Evolutionary conservation across 2,888 invertebrate genomes (phyloP).

Genomic region (Dastarcus helophoroides): DNA sequence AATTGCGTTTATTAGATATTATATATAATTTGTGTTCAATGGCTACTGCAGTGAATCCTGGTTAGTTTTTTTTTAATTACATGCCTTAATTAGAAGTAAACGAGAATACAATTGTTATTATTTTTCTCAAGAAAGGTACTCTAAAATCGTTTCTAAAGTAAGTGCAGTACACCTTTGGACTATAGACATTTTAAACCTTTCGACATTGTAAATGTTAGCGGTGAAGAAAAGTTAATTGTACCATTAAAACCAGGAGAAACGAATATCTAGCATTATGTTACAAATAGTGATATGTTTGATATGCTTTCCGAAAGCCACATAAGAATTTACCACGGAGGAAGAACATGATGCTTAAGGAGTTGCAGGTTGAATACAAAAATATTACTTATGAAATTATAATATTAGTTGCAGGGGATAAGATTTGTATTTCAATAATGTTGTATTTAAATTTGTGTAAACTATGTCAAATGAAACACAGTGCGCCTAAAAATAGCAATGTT

Average conservation of each 20-base stretch:
- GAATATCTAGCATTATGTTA: conserved; percentile 18
- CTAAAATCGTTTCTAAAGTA: too few relatives aligned
- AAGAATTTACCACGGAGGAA: conserved; percentile 22
- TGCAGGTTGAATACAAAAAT: conserved; percentile 24
- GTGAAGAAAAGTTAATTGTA: conserved; percentile 19
- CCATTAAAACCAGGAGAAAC: conserved; percentile 19
- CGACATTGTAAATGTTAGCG: conserved; percentile 20
- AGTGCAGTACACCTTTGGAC: too few relatives aligned
- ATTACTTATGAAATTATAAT: conserved; percentile 21
- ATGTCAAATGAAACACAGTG: conserved; percentile 20
- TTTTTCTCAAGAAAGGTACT: too few relatives aligned
- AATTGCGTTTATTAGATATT: too few relatives aligned
- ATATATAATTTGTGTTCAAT: too few relatives aligned
- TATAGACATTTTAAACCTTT: conserved; percentile 19
- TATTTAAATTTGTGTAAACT: conserved; percentile 20
- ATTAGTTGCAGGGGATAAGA: too few relatives aligned
- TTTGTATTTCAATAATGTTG: conserved; percentile 19
- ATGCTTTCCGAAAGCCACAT: conserved; percentile 21
- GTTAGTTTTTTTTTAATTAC: too few relatives aligned
- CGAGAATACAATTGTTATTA: too few relatives aligned
- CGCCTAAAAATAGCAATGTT: conserved; percentile 16
- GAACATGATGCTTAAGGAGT: conserved; percentile 22
- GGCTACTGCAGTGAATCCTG: too few relatives aligned
- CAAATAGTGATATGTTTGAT: conserved; percentile 21
- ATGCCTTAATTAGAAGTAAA: too few relatives aligned